These are phyloP conservation scores for Campoletis raptor DNA, from an alignment of 2,888 invertebrate genomes.

Conservation along the genomic window DNA sequence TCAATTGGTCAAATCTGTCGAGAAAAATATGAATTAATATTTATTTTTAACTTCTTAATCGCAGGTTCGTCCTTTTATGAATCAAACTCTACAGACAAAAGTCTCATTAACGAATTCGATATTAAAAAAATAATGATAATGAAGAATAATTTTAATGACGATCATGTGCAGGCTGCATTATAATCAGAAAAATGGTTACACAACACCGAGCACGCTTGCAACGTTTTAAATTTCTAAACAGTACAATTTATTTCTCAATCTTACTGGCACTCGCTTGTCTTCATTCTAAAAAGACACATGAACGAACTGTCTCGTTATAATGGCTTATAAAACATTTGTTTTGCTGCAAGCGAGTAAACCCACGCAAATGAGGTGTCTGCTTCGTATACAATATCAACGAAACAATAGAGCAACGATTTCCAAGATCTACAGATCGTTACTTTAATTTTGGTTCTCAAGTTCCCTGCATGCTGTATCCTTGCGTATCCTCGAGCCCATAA, in stretches of 20 bases:
- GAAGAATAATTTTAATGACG: not conserved
- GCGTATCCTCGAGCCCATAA: not conserved
- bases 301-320: conserved; percentile 31
- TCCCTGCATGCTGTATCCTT: not conserved
- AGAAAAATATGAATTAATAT: not conserved
- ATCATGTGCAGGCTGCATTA: not conserved
- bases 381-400: not conserved
- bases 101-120: not conserved
- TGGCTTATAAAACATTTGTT: conserved; percentile 30
- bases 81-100: not conserved
- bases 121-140: not conserved
- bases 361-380: not conserved
- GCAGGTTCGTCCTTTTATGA: not conserved
- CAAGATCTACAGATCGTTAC: not conserved
- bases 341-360: not conserved
- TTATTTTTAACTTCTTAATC: not conserved
- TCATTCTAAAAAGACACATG: not conserved
- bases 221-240: not conserved
- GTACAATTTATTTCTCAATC: conserved; percentile 36
- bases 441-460: conserved; percentile 1
- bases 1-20: not conserved
- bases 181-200: not conserved
- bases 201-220: conserved; percentile 2
- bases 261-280: conserved; percentile 20
- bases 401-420: conserved; percentile 13